These are phyloP conservation scores for Lepus timidus DNA, from an alignment of 2,113 vertebrate species.

Conservation along the genomic window DNA sequence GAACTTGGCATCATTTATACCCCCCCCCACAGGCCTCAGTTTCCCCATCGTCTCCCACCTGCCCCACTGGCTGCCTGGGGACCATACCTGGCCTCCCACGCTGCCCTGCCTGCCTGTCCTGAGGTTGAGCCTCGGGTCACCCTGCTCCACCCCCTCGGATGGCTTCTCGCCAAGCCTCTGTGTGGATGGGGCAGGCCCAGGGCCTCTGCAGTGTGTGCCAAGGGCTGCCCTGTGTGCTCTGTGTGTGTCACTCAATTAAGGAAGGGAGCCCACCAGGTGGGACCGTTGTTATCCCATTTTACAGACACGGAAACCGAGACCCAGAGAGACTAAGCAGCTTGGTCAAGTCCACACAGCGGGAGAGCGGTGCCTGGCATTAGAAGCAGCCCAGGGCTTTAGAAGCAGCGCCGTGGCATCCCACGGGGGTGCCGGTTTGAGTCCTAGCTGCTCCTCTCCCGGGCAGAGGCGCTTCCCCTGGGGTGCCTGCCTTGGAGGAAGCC, in stretches of 20 bases:
- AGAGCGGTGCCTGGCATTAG: background rate
- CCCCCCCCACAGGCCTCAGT: background rate
- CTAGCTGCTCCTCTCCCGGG: too few relatives aligned
- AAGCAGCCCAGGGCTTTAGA: background rate
- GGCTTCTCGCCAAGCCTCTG: too few relatives aligned
- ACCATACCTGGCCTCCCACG: background rate
- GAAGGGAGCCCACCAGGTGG: fast-evolving
- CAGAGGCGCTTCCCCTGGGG: too few relatives aligned
- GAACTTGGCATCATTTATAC: too few relatives aligned
- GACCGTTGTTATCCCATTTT: background rate
- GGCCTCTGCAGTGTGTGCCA: fast-evolving
- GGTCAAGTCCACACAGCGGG: background rate
- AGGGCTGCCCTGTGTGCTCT: fast-evolving
- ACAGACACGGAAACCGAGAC: background rate
- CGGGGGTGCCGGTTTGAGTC: too few relatives aligned
- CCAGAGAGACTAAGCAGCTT: background rate
- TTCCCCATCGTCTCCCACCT: fast-evolving
- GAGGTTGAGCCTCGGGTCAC: background rate
- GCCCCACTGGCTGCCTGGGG: background rate
- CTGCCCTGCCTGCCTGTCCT: background rate
- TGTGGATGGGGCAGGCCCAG: background rate
- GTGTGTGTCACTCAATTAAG: fast-evolving
- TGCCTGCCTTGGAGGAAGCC: too few relatives aligned
- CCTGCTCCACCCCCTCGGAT: background rate
- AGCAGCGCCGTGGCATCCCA: too few relatives aligned